These are phyloP conservation scores for Amphipoea lucens DNA, from an alignment of 2,888 invertebrate species.

Conservation along the genomic window DNA sequence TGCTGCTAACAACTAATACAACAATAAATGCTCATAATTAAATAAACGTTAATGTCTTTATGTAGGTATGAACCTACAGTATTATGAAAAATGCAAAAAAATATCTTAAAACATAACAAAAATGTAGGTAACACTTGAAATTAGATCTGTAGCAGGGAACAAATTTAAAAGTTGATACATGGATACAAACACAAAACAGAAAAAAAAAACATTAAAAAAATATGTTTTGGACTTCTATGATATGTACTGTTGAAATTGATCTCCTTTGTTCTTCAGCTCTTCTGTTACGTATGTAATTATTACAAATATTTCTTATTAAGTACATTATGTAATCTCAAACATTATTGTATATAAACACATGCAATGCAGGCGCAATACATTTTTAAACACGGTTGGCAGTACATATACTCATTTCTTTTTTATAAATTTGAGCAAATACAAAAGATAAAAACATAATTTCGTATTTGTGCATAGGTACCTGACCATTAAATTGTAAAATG, in stretches of 20 bases:
- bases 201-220: conserved; percentile 3
- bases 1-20: conserved; percentile 54
- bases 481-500: conserved; percentile 24
- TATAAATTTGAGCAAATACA: conserved; percentile 50
- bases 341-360: conserved; percentile 18
- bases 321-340: conserved; percentile 42
- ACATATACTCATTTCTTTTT: conserved; percentile 6
- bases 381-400: conserved; percentile 16
- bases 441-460: conserved; percentile 27
- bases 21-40: conserved; percentile 61
- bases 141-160: conserved; percentile 10
- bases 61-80: conserved; percentile 27
- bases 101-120: conserved; percentile 47
- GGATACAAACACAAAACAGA: conserved; percentile 17
- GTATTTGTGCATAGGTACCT: conserved; percentile 11
- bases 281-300: conserved; percentile 29
- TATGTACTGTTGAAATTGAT: conserved; percentile 60
- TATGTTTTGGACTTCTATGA: conserved; percentile 41
- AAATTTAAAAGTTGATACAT: conserved; percentile 18
- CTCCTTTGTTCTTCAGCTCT: conserved; percentile 37
- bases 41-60: conserved; percentile 47
- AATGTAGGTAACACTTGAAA: conserved; percentile 36
- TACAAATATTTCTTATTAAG: conserved; percentile 45
- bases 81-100: conserved; percentile 43
- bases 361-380: conserved; percentile 16